Evolutionary conservation across 2,797 vertebrate species (phyloP).

Genomic region (Mastacembelus armatus): DNA sequence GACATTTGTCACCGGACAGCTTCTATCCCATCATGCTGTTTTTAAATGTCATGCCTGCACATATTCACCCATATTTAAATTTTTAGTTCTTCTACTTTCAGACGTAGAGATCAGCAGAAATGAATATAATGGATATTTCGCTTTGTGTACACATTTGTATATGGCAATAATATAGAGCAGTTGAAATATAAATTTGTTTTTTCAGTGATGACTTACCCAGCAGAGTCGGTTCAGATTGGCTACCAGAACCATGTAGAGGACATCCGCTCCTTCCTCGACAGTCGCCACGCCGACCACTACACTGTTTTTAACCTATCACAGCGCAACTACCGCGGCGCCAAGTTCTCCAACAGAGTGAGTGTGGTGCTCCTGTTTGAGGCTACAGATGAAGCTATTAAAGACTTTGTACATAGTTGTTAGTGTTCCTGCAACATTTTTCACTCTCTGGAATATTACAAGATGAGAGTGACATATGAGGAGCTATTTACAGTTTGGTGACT

Average conservation of each 20-base stretch:
- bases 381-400: neutral
- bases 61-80: neutral
- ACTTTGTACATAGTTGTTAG: neutral
- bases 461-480: neutral
- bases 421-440: constrained; percentile 3
- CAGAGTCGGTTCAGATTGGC: constrained; percentile 94
- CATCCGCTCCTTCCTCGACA: constrained; percentile 95
- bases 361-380: too few relatives aligned
- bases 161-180: neutral
- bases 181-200: neutral
- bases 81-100: too few relatives aligned
- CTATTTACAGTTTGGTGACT: constrained; percentile 7
- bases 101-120: neutral
- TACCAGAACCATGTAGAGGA: constrained; percentile 99
- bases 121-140: neutral
- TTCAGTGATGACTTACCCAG: constrained; percentile 97
- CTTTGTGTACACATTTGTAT: neutral
- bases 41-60: constrained; percentile 17
- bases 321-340: constrained; percentile 96
- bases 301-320: constrained; percentile 98
- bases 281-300: constrained; percentile 97
- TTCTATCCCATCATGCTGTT: constrained; percentile 30
- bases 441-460: constrained; percentile 1
- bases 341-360: constrained; percentile 98
- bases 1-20: constrained; percentile 21